These are phyloP conservation scores for Nannoperca obscura DNA, from an alignment of 2,797 vertebrate species.

Conservation along the genomic window DNA sequence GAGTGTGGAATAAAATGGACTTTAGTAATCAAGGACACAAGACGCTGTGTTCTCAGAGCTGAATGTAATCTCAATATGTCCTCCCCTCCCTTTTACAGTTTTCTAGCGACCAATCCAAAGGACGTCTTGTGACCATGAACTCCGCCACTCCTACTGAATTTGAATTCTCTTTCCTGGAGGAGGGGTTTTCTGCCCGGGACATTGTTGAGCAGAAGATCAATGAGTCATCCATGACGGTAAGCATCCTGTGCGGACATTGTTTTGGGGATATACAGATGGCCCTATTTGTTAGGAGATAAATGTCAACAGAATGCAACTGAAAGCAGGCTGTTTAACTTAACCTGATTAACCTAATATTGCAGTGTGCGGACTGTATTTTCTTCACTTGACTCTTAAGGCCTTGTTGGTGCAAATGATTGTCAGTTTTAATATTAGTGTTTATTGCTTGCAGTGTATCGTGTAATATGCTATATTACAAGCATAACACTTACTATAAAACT, in stretches of 20 bases:
- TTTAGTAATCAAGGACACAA: slow-evolving; percentile 5
- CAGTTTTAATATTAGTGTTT: not conserved
- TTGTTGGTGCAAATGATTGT: not conserved
- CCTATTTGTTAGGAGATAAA: not conserved
- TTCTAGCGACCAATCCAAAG: slow-evolving; percentile 61
- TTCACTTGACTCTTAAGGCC: not conserved
- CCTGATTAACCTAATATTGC: not conserved
- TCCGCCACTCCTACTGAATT: slow-evolving; percentile 83
- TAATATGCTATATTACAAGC: not conserved
- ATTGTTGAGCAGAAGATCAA: slow-evolving; percentile 97
- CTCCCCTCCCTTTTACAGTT: slow-evolving; percentile 74
- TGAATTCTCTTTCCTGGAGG: slow-evolving; percentile 93
- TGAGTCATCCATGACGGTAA: slow-evolving; percentile 92
- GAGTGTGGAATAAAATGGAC: not conserved
- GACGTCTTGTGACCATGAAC: slow-evolving; percentile 78
- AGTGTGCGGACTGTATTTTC: not conserved
- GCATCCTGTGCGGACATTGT: slow-evolving; percentile 41
- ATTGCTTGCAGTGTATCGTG: not conserved
- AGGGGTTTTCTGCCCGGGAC: slow-evolving; percentile 95
- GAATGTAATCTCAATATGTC: slow-evolving; percentile 16
- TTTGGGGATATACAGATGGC: not conserved
- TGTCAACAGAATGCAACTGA: slow-evolving; percentile 4
- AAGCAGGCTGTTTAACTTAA: not conserved
- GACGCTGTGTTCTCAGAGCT: slow-evolving; percentile 16
- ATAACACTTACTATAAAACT: too few relatives aligned